Evolutionary conservation across 2,113 vertebrate genomes (phyloP).

Genomic region (Brachypteracias leptosomus): DNA sequence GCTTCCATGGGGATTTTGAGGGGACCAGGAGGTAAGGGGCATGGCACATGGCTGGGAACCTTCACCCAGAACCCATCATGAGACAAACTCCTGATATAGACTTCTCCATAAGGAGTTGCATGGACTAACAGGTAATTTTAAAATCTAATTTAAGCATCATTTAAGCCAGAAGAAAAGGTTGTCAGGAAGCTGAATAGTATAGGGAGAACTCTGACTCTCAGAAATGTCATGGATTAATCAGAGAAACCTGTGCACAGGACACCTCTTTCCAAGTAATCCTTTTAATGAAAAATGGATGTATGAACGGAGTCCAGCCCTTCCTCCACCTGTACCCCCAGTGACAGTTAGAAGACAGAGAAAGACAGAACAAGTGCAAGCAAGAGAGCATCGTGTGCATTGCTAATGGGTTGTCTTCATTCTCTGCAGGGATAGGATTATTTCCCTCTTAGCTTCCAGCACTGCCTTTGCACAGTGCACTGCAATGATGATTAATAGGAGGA

Average conservation of each 20-base stretch:
- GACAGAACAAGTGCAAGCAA: neutral
- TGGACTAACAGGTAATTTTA: neutral
- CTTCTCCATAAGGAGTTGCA: neutral
- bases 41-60: rapidly evolving
- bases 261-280: neutral
- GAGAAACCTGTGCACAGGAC: neutral
- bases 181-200: neutral
- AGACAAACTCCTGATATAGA: neutral
- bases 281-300: neutral
- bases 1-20: neutral
- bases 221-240: constrained; percentile 26
- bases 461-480: neutral
- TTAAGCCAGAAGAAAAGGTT: neutral
- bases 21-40: rapidly evolving
- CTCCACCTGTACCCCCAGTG: neutral
- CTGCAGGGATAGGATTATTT: neutral
- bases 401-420: neutral
- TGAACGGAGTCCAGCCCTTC: neutral
- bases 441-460: neutral
- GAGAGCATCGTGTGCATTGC: rapidly evolving
- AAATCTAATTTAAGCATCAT: neutral
- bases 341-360: neutral
- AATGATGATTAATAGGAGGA: constrained; percentile 48
- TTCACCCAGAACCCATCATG: neutral
- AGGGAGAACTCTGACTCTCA: neutral